These are phyloP conservation scores for Eupsittula cactorum DNA, from an alignment of 2,113 vertebrate genomes.

Conservation along the genomic window DNA sequence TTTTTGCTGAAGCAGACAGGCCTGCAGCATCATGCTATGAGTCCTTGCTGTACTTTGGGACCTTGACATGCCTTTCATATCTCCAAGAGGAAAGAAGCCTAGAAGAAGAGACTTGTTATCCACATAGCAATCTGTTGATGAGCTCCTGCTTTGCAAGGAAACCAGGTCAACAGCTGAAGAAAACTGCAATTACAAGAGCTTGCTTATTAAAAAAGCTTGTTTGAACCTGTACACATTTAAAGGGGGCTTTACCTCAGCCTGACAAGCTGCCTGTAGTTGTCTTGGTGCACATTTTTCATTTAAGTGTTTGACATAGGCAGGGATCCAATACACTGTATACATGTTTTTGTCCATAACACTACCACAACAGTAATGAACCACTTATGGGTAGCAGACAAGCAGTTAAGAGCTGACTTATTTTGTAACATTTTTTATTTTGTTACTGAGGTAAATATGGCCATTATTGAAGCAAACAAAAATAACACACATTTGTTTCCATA, in stretches of 20 bases:
- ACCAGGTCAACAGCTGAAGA: neutral
- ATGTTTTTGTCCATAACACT: neutral
- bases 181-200: neutral
- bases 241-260: neutral
- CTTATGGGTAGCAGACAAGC: neutral
- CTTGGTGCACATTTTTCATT: neutral
- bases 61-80: neutral
- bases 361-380: neutral
- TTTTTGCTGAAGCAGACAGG: neutral
- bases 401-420: neutral
- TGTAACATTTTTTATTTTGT: neutral
- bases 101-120: neutral
- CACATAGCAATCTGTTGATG: neutral
- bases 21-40: neutral
- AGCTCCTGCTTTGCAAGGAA: neutral
- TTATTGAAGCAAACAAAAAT: neutral
- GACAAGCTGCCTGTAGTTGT: neutral
- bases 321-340: neutral
- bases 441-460: neutral
- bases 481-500: neutral
- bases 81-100: neutral
- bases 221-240: neutral
- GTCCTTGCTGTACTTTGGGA: rapidly evolving
- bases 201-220: neutral
- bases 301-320: neutral